Base-by-base conservation (phyloP, 2,113 vertebrate genomes). In the Corythaeola cristata region DNA sequence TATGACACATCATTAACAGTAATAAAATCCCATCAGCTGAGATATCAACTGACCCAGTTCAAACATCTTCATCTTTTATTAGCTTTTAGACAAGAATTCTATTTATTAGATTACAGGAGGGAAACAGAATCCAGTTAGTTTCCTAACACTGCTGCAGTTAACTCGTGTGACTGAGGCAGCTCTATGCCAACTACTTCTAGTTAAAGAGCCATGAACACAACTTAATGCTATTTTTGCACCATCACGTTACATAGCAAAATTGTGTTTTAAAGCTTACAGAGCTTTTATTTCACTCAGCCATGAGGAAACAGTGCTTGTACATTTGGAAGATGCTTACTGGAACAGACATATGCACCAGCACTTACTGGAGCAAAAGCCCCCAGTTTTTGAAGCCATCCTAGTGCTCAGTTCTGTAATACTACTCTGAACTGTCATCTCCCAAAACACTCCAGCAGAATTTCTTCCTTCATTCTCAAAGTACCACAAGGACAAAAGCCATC, bases 271-370 rank as follows among this genome's bases (percentile, higher is more conserved):
- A 93, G 45, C 33, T 79, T 75, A 41, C 19, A 62, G 59, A 79
- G 80, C 74, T 85, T 93, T 95, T 79, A 73, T 85, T 92, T 91
- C 81, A 79, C 28, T 96, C 86, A 82, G 62, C 71, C 69, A 62
- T 73, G 53, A 90, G 82, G 44, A 75, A 91, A 82, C 58, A 69
- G 32, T 11, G 44, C 41, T 89, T 76, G 53, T 53, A 85, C 89
- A 82, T 76, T 90, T 85, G 28, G 62, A 79, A 89, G 77, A 89
- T 18, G 30, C 49, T 92, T 72, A 75, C 55, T 75, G 69, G 85
- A 89, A 85, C 8, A 72, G 90, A 68, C 5, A 2, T 3, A 39
- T 16, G 41, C 44, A 88, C 11, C 33, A 67, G 50, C 16, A 12
- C 30, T 74, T 81, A 78, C 16, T 62, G 44, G 12, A 68, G 39